Conservation (phyloP, 1,140 invertebrate species). For the Drosophila novamexicana region DNA sequence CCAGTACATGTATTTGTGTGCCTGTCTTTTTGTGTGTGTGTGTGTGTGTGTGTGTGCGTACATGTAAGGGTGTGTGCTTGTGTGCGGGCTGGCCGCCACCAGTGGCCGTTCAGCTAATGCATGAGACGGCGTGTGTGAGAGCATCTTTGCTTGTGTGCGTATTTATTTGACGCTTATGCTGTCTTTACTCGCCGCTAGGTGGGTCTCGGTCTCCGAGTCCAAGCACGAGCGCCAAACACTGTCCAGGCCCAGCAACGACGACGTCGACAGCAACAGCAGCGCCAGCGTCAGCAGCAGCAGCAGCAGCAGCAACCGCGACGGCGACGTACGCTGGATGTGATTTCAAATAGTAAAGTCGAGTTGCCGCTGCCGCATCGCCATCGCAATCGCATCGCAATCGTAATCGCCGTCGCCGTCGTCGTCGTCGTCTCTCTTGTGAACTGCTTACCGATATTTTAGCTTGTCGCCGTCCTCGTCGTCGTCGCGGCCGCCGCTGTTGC, state of each 20-base stretch:
- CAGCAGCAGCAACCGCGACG: conserved; percentile 38
- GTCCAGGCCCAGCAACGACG: conserved; percentile 18
- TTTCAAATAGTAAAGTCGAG: conserved; percentile 72
- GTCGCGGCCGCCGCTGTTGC: background rate
- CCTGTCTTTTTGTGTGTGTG: conserved; percentile 16
- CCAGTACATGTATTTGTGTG: conserved; percentile 15
- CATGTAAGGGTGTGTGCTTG: conserved; percentile 14
- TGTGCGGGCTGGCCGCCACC: conserved; percentile 42
- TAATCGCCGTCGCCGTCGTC: conserved; percentile 37
- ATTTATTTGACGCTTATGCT: conserved; percentile 45
- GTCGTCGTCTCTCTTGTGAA: conserved; percentile 14
- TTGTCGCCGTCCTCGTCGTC: no score
- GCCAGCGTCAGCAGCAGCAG: conserved; percentile 10
- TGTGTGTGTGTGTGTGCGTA: conserved; percentile 17
- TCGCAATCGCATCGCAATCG: conserved; percentile 58
- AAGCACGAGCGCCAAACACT: conserved; percentile 52
- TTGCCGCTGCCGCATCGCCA: conserved; percentile 76
- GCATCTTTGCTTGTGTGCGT: conserved; percentile 36
- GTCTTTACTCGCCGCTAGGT: conserved; percentile 34
- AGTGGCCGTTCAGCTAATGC: conserved; percentile 54
- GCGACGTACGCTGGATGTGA: conserved; percentile 59
- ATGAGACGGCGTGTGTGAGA: conserved; percentile 23
- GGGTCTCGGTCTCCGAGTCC: conserved; percentile 29
- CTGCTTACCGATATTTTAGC: conserved; percentile 21
- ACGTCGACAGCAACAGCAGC: conserved; percentile 8